Percentiles rank a stretch among this genome's conserved stretches.
Conservation (phyloP, 2,888 invertebrate genomes). For the Heliconius ethilla region DNA sequence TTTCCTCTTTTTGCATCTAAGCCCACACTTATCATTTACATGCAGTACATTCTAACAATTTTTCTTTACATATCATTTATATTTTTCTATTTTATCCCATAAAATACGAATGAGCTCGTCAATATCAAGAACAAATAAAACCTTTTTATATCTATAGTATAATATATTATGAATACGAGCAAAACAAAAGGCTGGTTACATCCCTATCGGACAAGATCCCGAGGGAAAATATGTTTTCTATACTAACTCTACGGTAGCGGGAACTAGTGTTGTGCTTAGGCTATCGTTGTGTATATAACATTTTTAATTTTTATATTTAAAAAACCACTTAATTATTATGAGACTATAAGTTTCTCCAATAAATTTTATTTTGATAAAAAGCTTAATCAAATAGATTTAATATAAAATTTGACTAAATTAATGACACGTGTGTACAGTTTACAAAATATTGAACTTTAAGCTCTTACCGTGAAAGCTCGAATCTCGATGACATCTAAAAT, state of each 20-base stretch:
- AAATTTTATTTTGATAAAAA: background rate
- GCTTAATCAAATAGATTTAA: background rate
- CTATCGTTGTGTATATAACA: background rate
- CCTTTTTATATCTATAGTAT: slow-evolving; percentile 18
- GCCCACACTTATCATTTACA: no score
- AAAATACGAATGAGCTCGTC: slow-evolving; percentile 17
- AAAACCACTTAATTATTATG: background rate
- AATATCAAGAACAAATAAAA: slow-evolving; percentile 18
- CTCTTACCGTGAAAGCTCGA: background rate
- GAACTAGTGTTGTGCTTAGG: slow-evolving; percentile 14
- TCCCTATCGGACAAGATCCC: slow-evolving; percentile 25
- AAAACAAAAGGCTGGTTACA: slow-evolving; percentile 16
- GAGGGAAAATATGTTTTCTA: slow-evolving; percentile 27
- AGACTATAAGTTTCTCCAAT: background rate
- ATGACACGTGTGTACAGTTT: background rate
- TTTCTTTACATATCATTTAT: background rate
- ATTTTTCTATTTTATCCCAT: slow-evolving; percentile 8
- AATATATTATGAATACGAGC: slow-evolving; percentile 21
- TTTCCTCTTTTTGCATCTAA: background rate
- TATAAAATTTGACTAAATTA: background rate
- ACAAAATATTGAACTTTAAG: background rate
- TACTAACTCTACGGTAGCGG: background rate
- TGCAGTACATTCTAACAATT: no score
- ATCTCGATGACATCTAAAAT: background rate
- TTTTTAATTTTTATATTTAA: background rate